phyloP scores from a whole-genome alignment of 2,113 vertebrate species.

The Lipotes vexillifer region DNA sequence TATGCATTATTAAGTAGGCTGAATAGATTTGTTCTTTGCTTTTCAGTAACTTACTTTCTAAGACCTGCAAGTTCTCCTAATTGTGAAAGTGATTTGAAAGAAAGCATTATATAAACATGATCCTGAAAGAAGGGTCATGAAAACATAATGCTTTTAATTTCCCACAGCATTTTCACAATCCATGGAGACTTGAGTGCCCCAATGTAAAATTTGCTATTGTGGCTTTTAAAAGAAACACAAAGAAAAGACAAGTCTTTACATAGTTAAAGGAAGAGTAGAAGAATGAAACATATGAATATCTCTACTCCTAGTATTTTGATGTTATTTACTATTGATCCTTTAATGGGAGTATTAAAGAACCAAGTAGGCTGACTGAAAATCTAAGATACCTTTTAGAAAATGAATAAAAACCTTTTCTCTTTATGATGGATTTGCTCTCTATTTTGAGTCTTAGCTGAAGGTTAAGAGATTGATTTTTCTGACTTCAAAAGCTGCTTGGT shows the following conservation, averaged over 20 bases:
- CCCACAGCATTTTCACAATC: not conserved
- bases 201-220: not conserved
- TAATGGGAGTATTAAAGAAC: not conserved
- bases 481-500: conserved; percentile 3
- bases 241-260: not conserved
- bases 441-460: not conserved
- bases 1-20: not conserved
- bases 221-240: not conserved
- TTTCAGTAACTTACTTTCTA: not conserved
- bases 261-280: not conserved
- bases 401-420: not conserved
- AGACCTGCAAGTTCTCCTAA: not conserved
- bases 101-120: not conserved
- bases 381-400: not conserved
- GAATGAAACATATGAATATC: not conserved
- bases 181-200: not conserved
- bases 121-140: not conserved
- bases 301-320: not conserved
- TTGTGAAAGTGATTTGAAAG: conserved; percentile 4
- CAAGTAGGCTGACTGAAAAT: not conserved
- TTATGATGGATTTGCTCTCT: not conserved
- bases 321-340: not conserved
- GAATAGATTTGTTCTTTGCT: not conserved
- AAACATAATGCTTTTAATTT: not conserved
- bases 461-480: not conserved